phyloP scores from a whole-genome alignment of 1,140 invertebrate species.

The Euschistus heros region DNA sequence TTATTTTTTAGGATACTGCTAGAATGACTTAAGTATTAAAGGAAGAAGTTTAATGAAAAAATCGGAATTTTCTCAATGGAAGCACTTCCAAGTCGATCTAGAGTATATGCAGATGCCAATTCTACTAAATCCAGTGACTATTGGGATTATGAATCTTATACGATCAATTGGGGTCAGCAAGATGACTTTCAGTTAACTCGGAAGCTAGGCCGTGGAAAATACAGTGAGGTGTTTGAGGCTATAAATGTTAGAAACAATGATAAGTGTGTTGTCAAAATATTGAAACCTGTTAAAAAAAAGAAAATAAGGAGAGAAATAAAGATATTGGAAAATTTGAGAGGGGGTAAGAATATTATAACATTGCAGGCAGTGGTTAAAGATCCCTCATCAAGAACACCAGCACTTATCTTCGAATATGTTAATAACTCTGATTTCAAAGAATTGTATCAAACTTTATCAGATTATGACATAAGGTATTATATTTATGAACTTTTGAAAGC shows the following conservation, averaged over 20 bases:
- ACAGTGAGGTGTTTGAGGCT: slow-evolving; percentile 99
- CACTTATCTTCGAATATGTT: slow-evolving; percentile 99
- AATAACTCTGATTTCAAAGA: slow-evolving; percentile 99
- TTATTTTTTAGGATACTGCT: no score
- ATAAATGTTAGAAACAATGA: slow-evolving; percentile 98
- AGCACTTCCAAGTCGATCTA: slow-evolving; percentile 84
- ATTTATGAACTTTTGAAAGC: slow-evolving; percentile 88
- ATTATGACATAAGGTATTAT: slow-evolving; percentile 98
- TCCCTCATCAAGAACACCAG: slow-evolving; percentile 96
- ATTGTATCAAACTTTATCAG: slow-evolving; percentile 97
- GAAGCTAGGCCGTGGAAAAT: slow-evolving; percentile 98
- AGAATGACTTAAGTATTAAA: no score
- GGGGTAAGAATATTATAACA: slow-evolving; percentile 98
- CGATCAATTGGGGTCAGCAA: slow-evolving; percentile 96
- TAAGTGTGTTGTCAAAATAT: slow-evolving; percentile 99
- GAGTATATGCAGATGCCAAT: slow-evolving; percentile 97
- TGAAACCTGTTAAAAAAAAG: slow-evolving; percentile 99
- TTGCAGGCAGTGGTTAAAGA: slow-evolving; percentile 98
- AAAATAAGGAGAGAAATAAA: slow-evolving; percentile 99
- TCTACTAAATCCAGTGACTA: slow-evolving; percentile 95
- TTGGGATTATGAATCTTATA: slow-evolving; percentile 99
- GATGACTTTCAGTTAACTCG: slow-evolving; percentile 98
- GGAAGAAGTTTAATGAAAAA: no score
- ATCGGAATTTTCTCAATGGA: background rate
- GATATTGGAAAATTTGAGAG: slow-evolving; percentile 97